A percentile compares a stretch with the other conserved stretches of the same genome.
These are phyloP conservation scores for Ochotona curzoniae DNA, from an alignment of 2,113 vertebrate genomes.

Conservation along the genomic window DNA sequence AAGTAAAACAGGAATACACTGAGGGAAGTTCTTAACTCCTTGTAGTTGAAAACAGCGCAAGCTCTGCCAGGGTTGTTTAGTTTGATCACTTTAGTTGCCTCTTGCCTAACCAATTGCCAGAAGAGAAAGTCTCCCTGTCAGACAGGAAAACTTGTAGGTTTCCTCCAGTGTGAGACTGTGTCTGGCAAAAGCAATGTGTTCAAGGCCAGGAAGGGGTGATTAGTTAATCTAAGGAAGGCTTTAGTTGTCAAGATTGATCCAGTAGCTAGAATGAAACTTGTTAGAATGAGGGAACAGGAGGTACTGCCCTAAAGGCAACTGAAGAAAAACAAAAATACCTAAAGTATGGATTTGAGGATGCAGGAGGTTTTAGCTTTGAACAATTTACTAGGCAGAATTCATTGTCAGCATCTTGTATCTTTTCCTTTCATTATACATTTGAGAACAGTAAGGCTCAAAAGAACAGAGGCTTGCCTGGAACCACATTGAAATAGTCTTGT, in stretches of 20 bases:
- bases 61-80: not conserved
- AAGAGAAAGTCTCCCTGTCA: not conserved
- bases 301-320: not conserved
- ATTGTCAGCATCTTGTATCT: not conserved
- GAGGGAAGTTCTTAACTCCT: not conserved
- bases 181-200: not conserved
- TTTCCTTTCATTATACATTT: not conserved
- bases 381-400: not conserved
- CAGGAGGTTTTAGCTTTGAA: not conserved
- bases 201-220: not conserved
- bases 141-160: fast-evolving
- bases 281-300: not conserved
- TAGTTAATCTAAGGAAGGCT: not conserved
- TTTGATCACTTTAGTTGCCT: not conserved
- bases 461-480: not conserved
- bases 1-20: not conserved
- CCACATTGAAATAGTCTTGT: not conserved
- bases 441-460: not conserved
- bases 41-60: not conserved
- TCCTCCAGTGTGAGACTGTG: not conserved
- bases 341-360: not conserved
- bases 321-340: not conserved
- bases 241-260: not conserved
- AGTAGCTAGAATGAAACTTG: not conserved
- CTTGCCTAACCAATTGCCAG: not conserved